Evolutionary conservation across 2,113 vertebrate species (phyloP).

Genomic region (Empidonax alnorum): DNA sequence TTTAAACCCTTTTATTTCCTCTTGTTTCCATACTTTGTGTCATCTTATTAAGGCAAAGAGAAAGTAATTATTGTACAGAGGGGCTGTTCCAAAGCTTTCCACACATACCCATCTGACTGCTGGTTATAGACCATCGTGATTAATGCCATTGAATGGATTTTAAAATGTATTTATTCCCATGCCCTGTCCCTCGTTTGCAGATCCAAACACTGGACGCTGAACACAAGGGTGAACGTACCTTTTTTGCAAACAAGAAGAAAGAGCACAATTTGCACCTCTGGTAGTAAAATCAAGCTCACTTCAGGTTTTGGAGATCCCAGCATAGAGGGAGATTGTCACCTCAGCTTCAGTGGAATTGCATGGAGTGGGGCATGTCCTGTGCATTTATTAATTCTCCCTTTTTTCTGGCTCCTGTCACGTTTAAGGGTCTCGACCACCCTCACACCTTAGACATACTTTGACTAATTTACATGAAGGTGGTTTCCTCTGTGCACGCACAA

Average conservation of each 20-base stretch:
- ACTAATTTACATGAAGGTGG: neutral
- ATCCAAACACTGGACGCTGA: neutral
- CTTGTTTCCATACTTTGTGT: neutral
- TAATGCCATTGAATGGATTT: neutral
- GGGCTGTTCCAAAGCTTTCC: neutral
- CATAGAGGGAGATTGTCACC: accelerated
- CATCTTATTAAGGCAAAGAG: neutral
- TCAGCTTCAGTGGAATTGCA: neutral
- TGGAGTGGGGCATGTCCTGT: accelerated
- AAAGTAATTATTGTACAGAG: neutral
- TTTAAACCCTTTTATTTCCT: neutral
- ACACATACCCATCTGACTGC: neutral
- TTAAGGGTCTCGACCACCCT: neutral
- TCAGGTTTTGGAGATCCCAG: neutral
- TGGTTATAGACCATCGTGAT: neutral
- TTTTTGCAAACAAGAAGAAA: neutral
- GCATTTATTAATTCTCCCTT: neutral
- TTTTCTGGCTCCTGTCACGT: accelerated
- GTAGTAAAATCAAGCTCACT: neutral
- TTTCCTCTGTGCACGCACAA: neutral
- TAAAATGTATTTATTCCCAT: neutral
- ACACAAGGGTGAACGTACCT: neutral
- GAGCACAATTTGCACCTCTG: neutral
- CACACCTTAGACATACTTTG: neutral
- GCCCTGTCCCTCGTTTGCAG: neutral